Evolutionary conservation across 2,888 invertebrate species (phyloP).

Genomic region (Drosophila fungiperda): DNA sequence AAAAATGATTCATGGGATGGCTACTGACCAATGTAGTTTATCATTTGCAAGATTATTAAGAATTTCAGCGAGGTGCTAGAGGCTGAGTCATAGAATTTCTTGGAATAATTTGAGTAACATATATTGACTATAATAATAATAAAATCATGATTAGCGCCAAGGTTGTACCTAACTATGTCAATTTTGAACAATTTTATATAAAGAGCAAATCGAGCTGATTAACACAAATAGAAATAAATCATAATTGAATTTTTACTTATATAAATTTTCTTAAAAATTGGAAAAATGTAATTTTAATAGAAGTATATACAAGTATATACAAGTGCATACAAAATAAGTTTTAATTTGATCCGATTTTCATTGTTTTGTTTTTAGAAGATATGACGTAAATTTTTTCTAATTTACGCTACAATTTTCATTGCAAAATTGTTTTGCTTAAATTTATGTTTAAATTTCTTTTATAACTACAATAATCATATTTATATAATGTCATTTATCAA

Average conservation of each 20-base stretch:
- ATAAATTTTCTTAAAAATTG: not conserved
- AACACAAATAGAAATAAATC: not conserved
- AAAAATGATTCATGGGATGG: not conserved
- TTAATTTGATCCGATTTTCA: not conserved
- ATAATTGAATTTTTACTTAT: not conserved
- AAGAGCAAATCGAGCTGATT: not conserved
- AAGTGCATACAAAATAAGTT: not conserved
- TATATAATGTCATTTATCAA: not conserved
- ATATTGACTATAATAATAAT: not conserved
- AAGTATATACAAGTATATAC: too few relatives aligned
- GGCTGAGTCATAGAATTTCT: conserved; percentile 42
- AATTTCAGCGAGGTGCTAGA: conserved; percentile 10
- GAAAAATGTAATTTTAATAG: too few relatives aligned
- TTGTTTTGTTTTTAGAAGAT: too few relatives aligned
- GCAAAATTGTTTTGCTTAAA: not conserved
- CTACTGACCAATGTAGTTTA: not conserved
- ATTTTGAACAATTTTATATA: not conserved
- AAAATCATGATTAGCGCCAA: too few relatives aligned
- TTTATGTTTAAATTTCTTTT: too few relatives aligned
- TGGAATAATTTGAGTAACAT: not conserved
- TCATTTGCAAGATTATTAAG: not conserved
- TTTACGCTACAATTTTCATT: not conserved
- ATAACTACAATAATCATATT: not conserved
- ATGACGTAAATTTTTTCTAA: not conserved
- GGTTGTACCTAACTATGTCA: not conserved